Conservation (phyloP, 1,140 invertebrate genomes). For the Ips typographus region DNA sequence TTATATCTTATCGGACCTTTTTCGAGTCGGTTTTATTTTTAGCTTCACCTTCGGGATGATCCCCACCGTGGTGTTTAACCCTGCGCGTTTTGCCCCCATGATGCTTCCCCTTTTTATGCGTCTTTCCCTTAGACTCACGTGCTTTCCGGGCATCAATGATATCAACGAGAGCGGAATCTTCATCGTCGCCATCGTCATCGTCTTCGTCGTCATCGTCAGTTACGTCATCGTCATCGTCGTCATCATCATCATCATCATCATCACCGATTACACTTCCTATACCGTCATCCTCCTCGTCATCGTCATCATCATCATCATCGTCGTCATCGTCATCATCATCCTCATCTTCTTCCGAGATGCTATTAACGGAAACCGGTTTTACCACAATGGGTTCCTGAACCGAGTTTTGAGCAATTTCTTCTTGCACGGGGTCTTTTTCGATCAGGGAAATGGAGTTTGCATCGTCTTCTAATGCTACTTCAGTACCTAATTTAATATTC, state of each 20-base stretch:
- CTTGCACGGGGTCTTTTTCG: slow-evolving; percentile 46
- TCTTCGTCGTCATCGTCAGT: slow-evolving; percentile 68
- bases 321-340: slow-evolving; percentile 62
- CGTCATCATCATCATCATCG: slow-evolving; percentile 56
- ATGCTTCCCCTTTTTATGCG: slow-evolving; percentile 61
- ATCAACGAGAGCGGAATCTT: slow-evolving; percentile 68
- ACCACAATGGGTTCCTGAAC: slow-evolving; percentile 44
- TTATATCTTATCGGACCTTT: slow-evolving; percentile 30
- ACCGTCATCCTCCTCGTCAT: slow-evolving; percentile 69
- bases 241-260: slow-evolving; percentile 55
- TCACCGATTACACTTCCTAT: slow-evolving; percentile 69
- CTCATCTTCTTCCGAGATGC: slow-evolving; percentile 57
- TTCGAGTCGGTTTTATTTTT: slow-evolving; percentile 20
- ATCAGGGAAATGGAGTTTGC: slow-evolving; percentile 46
- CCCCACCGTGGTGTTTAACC: slow-evolving; percentile 10
- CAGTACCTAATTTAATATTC: slow-evolving; percentile 17
- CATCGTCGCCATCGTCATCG: slow-evolving; percentile 74
- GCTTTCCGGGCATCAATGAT: slow-evolving; percentile 66
- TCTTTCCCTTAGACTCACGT: slow-evolving; percentile 74
- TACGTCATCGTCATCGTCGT: slow-evolving; percentile 61
- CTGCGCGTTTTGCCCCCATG: slow-evolving; percentile 35
- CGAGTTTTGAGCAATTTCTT: slow-evolving; percentile 44
- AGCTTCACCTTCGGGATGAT: slow-evolving; percentile 10
- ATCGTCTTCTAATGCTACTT: slow-evolving; percentile 22
- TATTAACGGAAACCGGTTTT: slow-evolving; percentile 44